A percentile compares a stretch with the other conserved stretches of the same genome.
Evolutionary conservation across 1,140 invertebrate genomes (phyloP).

Genomic region (Nasonia longicornis): DNA sequence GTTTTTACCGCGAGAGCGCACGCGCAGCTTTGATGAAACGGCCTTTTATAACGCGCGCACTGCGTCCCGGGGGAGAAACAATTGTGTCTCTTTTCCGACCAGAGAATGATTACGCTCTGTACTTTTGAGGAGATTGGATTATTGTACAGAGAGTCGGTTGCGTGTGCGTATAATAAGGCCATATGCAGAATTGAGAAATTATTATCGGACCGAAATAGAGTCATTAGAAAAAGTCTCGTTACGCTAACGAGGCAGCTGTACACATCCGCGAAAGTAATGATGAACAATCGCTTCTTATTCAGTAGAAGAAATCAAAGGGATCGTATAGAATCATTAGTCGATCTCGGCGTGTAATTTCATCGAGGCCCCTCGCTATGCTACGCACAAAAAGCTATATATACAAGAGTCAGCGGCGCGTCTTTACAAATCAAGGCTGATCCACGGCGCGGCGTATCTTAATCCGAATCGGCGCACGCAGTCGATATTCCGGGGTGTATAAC

Average conservation of each 20-base stretch:
- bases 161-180: no score
- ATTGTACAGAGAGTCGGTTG: no score
- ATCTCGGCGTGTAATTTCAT: background rate
- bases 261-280: no score
- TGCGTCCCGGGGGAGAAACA: background rate
- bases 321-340: no score
- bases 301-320: no score
- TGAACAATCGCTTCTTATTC: no score
- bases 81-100: background rate
- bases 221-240: background rate
- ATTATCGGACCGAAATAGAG: background rate
- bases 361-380: background rate
- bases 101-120: no score
- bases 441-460: background rate
- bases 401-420: background rate
- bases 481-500: background rate
- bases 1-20: slow-evolving; percentile 43
- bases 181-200: background rate
- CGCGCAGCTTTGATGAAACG: slow-evolving; percentile 17
- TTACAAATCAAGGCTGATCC: background rate
- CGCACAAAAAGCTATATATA: background rate
- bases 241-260: no score
- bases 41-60: background rate
- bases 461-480: background rate
- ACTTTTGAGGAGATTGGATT: no score